phyloP scores from a whole-genome alignment of 2,113 vertebrate genomes.

The Pterophyllum scalare region DNA sequence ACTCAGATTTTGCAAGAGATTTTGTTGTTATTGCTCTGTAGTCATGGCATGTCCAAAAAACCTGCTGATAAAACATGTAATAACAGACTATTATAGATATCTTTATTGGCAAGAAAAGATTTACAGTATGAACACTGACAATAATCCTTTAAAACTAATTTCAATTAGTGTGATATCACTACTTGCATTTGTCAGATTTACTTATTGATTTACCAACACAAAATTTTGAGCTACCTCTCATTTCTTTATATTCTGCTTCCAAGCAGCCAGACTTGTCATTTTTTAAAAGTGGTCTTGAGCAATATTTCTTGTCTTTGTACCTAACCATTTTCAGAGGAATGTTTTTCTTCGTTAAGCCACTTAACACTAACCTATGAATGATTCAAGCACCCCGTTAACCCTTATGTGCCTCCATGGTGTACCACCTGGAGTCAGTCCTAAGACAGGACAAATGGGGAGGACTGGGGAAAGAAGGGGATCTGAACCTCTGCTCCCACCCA shows the following conservation, averaged over 20 bases:
- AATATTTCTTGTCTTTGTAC: not conserved
- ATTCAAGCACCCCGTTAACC: not conserved
- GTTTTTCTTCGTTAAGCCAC: not conserved
- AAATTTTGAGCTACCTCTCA: not conserved
- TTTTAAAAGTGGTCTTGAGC: not conserved
- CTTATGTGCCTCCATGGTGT: too few species aligned
- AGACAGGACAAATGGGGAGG: too few species aligned
- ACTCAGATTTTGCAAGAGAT: conserved; percentile 28
- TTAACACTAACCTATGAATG: not conserved
- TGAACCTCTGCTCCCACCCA: too few species aligned
- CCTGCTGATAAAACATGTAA: not conserved
- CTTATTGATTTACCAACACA: too few species aligned
- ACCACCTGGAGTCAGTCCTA: too few species aligned
- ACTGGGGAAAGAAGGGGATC: too few species aligned
- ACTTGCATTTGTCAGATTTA: not conserved
- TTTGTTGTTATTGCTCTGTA: conserved; percentile 24
- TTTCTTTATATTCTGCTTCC: too few species aligned
- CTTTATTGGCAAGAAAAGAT: not conserved
- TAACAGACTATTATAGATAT: not conserved
- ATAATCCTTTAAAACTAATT: not conserved
- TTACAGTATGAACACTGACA: too few species aligned
- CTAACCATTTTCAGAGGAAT: not conserved
- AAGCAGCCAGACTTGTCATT: too few species aligned
- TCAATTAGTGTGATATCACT: not conserved
- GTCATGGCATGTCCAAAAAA: conserved; percentile 45